Base-by-base conservation (phyloP, 2,888 invertebrate genomes). In the Chirona hameri region DNA sequence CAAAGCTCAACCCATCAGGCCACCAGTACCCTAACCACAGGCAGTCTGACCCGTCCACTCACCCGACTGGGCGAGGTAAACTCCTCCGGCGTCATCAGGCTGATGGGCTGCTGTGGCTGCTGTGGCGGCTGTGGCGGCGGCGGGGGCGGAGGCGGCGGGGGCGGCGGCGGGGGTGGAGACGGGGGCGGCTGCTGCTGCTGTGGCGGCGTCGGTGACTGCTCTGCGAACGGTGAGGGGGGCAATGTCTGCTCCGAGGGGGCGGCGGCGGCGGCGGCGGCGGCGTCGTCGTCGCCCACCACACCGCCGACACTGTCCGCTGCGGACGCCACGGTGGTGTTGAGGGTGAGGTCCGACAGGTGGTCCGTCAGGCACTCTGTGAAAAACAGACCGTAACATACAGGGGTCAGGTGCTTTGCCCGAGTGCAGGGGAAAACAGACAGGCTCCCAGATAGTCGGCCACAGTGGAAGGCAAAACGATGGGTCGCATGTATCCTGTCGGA, bases 51-150 rank as follows among this genome's bases (percentile, higher is more conserved):
- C 52, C 60, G 7, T 79, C 48, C 57, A 52, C 84, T 84, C 81
- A 85, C 85, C 57, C 82, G 83, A 12, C 82, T 82, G 27, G 85
- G 85, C 85, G 92, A 91, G 84, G 91, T 92, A 86, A 96, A 96
- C 29, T 95, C 95, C 87, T 96, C 95, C 0, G 96, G 96, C 0
- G 96, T 95, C 93, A 96, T 94, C 48, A 95, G 90, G 86, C 93
- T 95, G 46, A 94, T 88, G 9, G 52, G 90, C 72, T 24, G 79
- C 39, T 48, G 79, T 29, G 84, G 27, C 83, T 84, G 46, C 83
- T 84, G 46, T 83, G 85, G 27, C 81, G 83, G n/a, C 81, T 83
- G 81, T 88, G 88, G 55, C 87, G 86, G 85, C 90, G 86, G 83
- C 52, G 52, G 52, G 7, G 52, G 12, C 52, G 52, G 52, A 4